Conservation (phyloP, 2,113 vertebrate genomes). For the Lampris incognitus region DNA sequence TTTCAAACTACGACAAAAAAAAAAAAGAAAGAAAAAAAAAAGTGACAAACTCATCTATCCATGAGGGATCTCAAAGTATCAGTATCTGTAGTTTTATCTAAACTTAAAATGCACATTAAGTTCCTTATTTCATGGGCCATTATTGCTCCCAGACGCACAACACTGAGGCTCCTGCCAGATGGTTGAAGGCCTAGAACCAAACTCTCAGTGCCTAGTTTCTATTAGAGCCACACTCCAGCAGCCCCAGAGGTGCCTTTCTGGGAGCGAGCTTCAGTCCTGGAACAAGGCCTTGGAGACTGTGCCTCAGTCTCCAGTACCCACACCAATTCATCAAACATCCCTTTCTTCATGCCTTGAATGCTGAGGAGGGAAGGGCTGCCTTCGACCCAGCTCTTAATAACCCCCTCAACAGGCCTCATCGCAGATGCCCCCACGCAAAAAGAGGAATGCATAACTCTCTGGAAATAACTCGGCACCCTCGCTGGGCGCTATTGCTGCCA, state of each 20-base stretch:
- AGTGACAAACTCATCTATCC: too few species aligned
- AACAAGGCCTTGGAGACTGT: constrained; percentile 54
- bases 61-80: too few species aligned
- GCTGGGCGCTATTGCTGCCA: constrained; percentile 68
- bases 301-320: constrained; percentile 48
- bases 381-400: constrained; percentile 40
- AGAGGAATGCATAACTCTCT: constrained; percentile 48
- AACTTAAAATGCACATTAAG: too few species aligned
- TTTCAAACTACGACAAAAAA: too few species aligned
- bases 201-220: constrained; percentile 45
- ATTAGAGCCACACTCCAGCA: constrained; percentile 31
- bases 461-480: constrained; percentile 64
- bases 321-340: constrained; percentile 54
- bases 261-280: constrained; percentile 42
- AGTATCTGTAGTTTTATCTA: too few species aligned
- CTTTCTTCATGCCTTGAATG: constrained; percentile 16
- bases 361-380: constrained; percentile 32
- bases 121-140: background rate
- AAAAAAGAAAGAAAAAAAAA: too few species aligned
- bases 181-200: constrained; percentile 15
- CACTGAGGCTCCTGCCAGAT: constrained; percentile 38
- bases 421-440: constrained; percentile 15
- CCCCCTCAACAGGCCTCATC: constrained; percentile 21
- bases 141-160: constrained; percentile 2
- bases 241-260: constrained; percentile 31